Conservation (phyloP, 2,888 invertebrate genomes). For the Cephus spinipes region DNA sequence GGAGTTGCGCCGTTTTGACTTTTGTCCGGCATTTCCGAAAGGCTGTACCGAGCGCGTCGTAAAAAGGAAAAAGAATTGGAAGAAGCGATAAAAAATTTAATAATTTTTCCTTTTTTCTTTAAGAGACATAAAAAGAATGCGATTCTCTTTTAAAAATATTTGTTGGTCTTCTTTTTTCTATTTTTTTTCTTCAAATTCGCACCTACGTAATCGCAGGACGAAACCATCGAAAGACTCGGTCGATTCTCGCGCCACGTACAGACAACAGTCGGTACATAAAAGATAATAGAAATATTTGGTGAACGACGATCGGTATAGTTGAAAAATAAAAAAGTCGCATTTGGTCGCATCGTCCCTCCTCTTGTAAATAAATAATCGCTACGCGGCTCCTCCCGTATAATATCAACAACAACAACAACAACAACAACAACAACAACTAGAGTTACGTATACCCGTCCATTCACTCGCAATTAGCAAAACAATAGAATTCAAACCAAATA, state of each 20-base stretch:
- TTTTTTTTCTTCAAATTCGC: neutral
- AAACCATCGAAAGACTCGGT: no score
- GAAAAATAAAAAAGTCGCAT: neutral
- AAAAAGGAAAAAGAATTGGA: conserved; percentile 6
- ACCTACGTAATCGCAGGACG: no score
- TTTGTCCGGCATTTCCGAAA: neutral
- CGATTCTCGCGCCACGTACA: no score
- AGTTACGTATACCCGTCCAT: neutral
- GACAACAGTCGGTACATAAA: neutral
- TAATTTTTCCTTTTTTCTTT: neutral
- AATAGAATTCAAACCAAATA: neutral
- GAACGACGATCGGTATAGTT: neutral
- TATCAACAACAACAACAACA: neutral
- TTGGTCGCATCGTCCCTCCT: neutral
- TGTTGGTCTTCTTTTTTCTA: neutral
- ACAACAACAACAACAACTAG: neutral
- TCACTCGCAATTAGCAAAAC: neutral
- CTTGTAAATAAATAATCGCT: neutral
- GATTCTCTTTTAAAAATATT: neutral
- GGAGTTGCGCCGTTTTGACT: conserved; percentile 47
- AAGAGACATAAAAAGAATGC: neutral
- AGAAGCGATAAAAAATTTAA: neutral
- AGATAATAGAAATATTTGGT: neutral
- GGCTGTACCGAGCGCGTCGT: conserved; percentile 7
- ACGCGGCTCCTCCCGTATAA: neutral